Conservation (phyloP, 2,888 invertebrate genomes). For the Adelognathus sp. region DNA sequence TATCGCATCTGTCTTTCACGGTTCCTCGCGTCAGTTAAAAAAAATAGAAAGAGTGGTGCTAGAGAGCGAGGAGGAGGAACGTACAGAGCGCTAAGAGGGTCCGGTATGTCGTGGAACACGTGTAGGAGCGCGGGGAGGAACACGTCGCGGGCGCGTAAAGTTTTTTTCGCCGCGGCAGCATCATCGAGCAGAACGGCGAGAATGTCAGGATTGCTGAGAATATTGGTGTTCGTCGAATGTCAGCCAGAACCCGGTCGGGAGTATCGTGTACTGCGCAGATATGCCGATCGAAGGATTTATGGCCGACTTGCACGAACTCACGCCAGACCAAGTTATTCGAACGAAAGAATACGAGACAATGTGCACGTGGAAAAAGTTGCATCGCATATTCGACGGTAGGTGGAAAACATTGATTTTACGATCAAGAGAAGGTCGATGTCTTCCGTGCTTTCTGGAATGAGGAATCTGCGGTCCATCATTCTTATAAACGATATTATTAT, state of each 20-base stretch:
- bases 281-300: conserved; percentile 42
- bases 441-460: background rate
- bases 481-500: background rate
- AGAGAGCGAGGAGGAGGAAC: conserved; percentile 3
- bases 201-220: conserved; percentile 44
- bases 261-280: conserved; percentile 22
- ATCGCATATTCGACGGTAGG: background rate
- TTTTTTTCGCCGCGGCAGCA: conserved; percentile 6
- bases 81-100: conserved; percentile 10
- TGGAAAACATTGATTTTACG: background rate
- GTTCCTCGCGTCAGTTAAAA: conserved; percentile 52
- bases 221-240: conserved; percentile 31
- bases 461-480: background rate
- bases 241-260: background rate
- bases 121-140: conserved; percentile 48
- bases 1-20: conserved; percentile 31
- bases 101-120: conserved; percentile 50
- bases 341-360: background rate
- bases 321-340: background rate
- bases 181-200: conserved; percentile 18
- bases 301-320: background rate
- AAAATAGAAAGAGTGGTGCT: conserved; percentile 51
- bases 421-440: background rate
- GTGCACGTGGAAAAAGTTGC: background rate
- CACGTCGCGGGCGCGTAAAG: conserved; percentile 27